Percentiles rank a stretch among this genome's conserved stretches.
phyloP scores from a whole-genome alignment of 2,797 vertebrate genomes.

The Periophthalmus magnuspinnatus region DNA sequence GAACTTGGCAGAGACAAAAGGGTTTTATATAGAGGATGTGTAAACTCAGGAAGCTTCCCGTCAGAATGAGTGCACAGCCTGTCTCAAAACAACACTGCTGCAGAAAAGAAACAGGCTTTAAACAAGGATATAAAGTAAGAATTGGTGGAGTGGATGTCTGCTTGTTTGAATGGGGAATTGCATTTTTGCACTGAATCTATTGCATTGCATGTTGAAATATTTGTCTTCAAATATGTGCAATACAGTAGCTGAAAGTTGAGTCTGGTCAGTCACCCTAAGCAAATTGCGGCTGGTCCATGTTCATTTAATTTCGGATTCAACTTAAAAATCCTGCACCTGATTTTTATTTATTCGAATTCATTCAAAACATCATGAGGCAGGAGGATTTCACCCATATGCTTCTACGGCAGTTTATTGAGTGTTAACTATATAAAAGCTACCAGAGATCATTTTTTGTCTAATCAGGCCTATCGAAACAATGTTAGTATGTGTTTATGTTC shows the following conservation, averaged over 20 bases:
- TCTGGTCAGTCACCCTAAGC: too few relatives aligned
- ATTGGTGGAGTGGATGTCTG: background rate
- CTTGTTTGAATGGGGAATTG: background rate
- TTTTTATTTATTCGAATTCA: background rate
- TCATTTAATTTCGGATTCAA: background rate
- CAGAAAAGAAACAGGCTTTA: background rate
- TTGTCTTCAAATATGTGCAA: too few relatives aligned
- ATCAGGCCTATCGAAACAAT: too few relatives aligned
- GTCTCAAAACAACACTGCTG: background rate
- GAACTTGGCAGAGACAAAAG: slow-evolving; percentile 14
- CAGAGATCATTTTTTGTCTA: too few relatives aligned
- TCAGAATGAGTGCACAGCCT: background rate
- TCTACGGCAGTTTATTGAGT: background rate
- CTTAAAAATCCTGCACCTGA: background rate
- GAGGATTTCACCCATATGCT: too few relatives aligned
- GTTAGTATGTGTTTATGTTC: too few relatives aligned
- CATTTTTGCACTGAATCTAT: too few relatives aligned
- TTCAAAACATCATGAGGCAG: too few relatives aligned
- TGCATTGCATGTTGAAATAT: too few relatives aligned
- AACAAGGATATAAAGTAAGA: background rate
- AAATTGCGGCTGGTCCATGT: background rate
- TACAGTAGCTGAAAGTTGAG: too few relatives aligned
- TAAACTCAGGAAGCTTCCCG: slow-evolving; percentile 4
- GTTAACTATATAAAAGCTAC: background rate
- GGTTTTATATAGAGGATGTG: background rate